Evolutionary conservation across 2,888 invertebrate genomes (phyloP).

Genomic region (Ophion ventricosus): DNA sequence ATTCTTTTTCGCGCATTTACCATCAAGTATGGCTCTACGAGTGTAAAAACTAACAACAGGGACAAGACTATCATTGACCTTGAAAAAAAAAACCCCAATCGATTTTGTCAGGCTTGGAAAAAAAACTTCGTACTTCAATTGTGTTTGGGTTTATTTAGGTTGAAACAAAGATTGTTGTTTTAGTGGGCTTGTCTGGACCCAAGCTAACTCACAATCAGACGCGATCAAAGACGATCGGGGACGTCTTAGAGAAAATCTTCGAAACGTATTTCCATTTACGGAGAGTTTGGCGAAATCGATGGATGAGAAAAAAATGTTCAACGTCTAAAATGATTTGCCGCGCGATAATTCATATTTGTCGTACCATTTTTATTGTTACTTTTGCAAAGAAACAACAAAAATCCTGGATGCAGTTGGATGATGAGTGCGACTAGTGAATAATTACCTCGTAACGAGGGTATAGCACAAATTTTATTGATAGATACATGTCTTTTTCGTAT

Average conservation of each 20-base stretch:
- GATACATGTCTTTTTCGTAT: slow-evolving; percentile 72
- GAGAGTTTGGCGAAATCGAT: not conserved
- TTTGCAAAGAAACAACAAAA: not conserved
- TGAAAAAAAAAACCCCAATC: not conserved
- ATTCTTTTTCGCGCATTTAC: not conserved
- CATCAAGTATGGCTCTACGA: not conserved
- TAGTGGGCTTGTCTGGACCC: not conserved
- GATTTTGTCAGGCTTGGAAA: not conserved
- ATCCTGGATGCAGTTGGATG: not conserved
- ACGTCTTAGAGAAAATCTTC: not conserved
- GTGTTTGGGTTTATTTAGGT: not conserved
- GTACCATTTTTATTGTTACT: not conserved
- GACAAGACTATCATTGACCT: not conserved
- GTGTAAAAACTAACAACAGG: not conserved
- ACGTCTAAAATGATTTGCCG: not conserved
- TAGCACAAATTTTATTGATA: slow-evolving; percentile 53
- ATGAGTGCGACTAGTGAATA: not conserved
- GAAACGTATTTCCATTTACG: not conserved
- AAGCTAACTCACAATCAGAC: not conserved
- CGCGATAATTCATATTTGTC: not conserved
- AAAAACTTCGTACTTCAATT: not conserved
- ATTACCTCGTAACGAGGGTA: not conserved
- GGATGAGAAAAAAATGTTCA: not conserved
- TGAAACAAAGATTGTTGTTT: not conserved
- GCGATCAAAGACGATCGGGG: not conserved